Evolutionary conservation across 37 sponge, comb jelly and placozoan genomes (phyloP).

Genomic region (Halichondria panicea): DNA sequence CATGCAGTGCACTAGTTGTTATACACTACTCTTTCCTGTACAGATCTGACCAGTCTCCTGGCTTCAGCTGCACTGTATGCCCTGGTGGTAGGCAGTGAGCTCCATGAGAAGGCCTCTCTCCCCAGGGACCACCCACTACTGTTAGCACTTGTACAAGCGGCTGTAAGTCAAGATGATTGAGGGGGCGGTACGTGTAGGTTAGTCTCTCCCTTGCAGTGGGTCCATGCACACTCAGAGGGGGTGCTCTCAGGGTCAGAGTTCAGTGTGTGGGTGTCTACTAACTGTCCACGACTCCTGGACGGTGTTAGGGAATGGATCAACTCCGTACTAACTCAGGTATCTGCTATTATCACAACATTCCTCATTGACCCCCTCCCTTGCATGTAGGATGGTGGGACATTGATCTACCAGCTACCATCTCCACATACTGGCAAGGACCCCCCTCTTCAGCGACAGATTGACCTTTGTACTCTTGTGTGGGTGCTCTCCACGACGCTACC

Average conservation of each 20-base stretch:
- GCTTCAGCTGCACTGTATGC: conserved; percentile 38
- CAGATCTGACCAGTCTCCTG: conserved; percentile 32
- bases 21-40: too few species aligned
- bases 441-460: not conserved
- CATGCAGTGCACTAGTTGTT: too few species aligned
- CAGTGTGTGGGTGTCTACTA: conserved; percentile 26
- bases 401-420: conserved; percentile 25
- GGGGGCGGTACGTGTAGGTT: too few species aligned
- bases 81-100: conserved; percentile 29
- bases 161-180: conserved; percentile 15
- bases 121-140: conserved; percentile 27
- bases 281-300: conserved; percentile 59
- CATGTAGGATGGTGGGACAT: not conserved
- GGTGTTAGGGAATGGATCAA: conserved; percentile 59
- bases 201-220: too few species aligned
- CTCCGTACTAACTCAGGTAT: too few species aligned
- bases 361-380: not conserved
- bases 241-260: conserved; percentile 16
- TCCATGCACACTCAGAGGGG: too few species aligned
- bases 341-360: too few species aligned
- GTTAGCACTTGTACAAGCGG: conserved; percentile 5
- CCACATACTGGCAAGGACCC: conserved; percentile 8
- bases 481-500: conserved; percentile 59
- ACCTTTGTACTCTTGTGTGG: conserved; percentile 48
- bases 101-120: conserved; percentile 10